Evolutionary conservation across 2,113 vertebrate species (phyloP).

Genomic region (Neogale vison): DNA sequence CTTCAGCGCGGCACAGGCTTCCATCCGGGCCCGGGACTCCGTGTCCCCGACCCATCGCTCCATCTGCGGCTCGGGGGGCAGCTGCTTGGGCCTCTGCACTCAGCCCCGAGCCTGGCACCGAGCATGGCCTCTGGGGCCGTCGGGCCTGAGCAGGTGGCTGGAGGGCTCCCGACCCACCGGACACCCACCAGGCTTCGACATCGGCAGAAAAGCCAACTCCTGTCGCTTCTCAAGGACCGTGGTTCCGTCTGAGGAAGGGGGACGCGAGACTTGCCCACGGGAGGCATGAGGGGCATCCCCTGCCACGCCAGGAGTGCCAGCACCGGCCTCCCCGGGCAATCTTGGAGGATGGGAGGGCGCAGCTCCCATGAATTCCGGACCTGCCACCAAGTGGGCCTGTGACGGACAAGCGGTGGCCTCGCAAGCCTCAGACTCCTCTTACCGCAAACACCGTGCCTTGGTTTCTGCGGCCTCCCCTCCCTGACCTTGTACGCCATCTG

Average conservation of each 20-base stretch:
- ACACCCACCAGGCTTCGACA: neutral
- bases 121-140: neutral
- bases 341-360: neutral
- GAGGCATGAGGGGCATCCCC: neutral
- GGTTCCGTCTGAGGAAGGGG: neutral
- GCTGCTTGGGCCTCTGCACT: neutral
- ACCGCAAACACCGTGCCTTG: neutral
- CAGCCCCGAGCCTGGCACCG: accelerated
- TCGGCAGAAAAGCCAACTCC: neutral
- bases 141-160: neutral
- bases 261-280: neutral
- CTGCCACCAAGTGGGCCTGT: neutral
- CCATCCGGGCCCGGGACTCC: neutral
- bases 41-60: accelerated
- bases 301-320: neutral
- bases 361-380: neutral
- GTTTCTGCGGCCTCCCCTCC: neutral
- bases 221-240: neutral
- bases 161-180: neutral
- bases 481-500: neutral
- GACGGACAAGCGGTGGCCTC: neutral
- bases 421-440: neutral
- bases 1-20: accelerated
- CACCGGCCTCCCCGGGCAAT: neutral
- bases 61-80: neutral